Evolutionary conservation across 2,888 invertebrate genomes (phyloP), one percentile per base, ranked within the genome.

Genomic region (Luperina nickerlii): DNA sequence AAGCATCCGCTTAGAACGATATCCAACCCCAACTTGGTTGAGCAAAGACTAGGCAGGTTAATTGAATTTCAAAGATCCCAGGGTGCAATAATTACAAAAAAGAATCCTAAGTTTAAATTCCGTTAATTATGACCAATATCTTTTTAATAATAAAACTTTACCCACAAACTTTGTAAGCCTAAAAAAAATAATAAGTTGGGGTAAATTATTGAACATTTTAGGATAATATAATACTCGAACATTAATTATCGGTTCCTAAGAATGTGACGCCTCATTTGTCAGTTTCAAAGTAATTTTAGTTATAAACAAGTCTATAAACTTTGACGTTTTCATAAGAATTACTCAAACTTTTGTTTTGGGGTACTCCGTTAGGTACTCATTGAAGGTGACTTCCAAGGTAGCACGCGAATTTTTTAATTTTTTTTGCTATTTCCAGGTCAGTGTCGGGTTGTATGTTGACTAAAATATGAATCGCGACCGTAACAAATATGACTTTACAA

Each of bases 221-320:
- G 0, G 18, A 27, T 24, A 6, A 9, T 11, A 38, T 0, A 57
- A 48, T 48, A 38, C 38, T 82, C 15, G 1, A 63, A 60, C 38
- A 65, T 51, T 71, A 1, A 65, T 48, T 38, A 67, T 54, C 27
- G 27, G 38, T 62, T 75, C 73, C 74, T 20, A 65, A 79, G 68
- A 84, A 73, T 38, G 24, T 24, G 54, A 84, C 24, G 42, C 51
- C 20, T 60, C 63, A 57, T 51, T 45, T 67, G 38, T 72, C 42
- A n/a, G 68, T 66, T 38, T 38, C 32, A 63, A 68, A 67, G 42
- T 71, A 74, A 79, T 75, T 71, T 68, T 75, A 24, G 20, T 69
- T 65, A 24, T 38, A 45, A 38, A 38, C n/a, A 63, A 42, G 15
- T 68, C 13, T 79, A 9, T 57, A 15, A 38, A 76, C 24, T 54